These are phyloP conservation scores for Vicugna pacos DNA, from an alignment of 2,113 vertebrate genomes.

Conservation along the genomic window DNA sequence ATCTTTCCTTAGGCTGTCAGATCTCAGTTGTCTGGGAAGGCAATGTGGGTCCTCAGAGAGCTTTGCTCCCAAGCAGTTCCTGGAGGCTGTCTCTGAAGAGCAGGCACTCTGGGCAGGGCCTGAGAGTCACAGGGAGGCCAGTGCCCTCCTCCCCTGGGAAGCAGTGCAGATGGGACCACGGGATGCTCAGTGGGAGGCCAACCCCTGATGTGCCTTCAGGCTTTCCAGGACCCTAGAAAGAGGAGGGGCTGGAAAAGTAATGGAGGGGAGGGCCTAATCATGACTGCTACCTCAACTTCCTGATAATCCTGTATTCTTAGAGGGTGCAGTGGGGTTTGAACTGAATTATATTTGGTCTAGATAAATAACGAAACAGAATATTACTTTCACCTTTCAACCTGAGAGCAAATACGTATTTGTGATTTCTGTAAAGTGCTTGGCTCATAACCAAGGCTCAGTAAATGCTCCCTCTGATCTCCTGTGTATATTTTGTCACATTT, in stretches of 20 bases:
- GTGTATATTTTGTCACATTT: background rate
- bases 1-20: background rate
- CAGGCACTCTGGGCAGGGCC: background rate
- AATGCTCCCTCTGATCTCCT: background rate
- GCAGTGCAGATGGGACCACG: background rate
- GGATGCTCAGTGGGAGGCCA: background rate
- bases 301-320: background rate
- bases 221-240: background rate
- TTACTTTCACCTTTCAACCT: background rate
- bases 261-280: background rate
- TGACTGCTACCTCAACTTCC: background rate
- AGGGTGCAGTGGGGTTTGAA: background rate
- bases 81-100: background rate
- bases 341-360: background rate
- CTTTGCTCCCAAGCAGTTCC: background rate
- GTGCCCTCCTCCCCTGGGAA: background rate
- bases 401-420: background rate
- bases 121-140: background rate
- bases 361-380: background rate
- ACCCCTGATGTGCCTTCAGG: background rate
- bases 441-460: background rate
- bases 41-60: background rate
- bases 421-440: background rate
- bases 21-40: background rate
- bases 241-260: background rate